phyloP scores from a whole-genome alignment of 1,140 invertebrate genomes.

The Aplysia californica region DNA sequence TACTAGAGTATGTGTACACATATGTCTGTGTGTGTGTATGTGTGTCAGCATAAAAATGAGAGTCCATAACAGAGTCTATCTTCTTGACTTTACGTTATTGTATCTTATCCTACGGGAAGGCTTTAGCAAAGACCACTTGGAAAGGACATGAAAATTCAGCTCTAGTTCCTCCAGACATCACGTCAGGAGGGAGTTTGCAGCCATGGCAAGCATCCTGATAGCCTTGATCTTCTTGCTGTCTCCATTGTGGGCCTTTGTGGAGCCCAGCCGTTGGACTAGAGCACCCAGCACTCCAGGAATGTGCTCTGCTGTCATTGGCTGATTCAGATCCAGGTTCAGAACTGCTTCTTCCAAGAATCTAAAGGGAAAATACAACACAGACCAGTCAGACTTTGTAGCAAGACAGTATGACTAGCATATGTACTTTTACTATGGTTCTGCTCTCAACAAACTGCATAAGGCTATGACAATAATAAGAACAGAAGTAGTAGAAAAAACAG shows the following conservation, averaged over 20 bases:
- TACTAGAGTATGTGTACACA: neutral
- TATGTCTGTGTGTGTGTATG: neutral
- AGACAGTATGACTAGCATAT: no score
- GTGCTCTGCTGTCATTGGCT: constrained; percentile 85
- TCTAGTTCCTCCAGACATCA: no score
- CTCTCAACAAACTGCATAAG: no score
- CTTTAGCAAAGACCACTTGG: no score
- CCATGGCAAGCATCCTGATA: constrained; percentile 85
- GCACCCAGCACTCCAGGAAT: constrained; percentile 82
- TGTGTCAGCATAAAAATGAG: neutral
- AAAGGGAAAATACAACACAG: no score
- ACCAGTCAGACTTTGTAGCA: no score
- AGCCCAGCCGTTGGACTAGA: constrained; percentile 79
- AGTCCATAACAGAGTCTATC: no score
- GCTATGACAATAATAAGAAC: no score
- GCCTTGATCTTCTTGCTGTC: constrained; percentile 76
- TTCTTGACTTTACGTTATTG: no score
- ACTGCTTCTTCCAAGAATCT: constrained; percentile 91
- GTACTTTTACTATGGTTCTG: no score
- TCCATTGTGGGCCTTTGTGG: constrained; percentile 78
- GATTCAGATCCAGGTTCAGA: constrained; percentile 81
- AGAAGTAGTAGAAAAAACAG: neutral
- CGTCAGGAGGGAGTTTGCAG: constrained; percentile 71
- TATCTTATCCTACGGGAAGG: no score
- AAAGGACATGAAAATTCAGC: no score